phyloP scores from a whole-genome alignment of 2,797 vertebrate genomes.

The Potorous gilbertii region DNA sequence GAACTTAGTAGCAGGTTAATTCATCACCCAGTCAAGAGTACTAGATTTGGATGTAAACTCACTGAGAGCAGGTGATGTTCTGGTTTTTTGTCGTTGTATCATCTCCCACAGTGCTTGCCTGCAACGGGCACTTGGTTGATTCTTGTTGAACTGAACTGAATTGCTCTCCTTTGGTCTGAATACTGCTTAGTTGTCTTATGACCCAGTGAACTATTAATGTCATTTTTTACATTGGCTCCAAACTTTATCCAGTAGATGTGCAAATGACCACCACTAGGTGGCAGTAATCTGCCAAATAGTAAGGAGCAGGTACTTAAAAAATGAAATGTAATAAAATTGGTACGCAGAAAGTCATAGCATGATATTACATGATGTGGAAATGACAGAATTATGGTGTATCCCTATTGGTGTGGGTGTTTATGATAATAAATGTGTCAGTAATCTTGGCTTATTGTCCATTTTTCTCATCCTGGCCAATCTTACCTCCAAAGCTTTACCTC shows the following conservation, averaged over 20 bases:
- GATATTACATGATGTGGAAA: background rate
- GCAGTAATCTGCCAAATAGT: slow-evolving; percentile 25
- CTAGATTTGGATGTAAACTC: background rate
- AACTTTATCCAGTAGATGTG: background rate
- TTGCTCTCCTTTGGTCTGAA: background rate
- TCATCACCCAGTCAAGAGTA: background rate
- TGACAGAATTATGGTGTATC: background rate
- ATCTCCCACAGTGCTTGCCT: background rate
- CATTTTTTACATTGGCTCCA: no score
- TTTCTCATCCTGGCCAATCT: background rate
- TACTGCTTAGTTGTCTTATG: background rate
- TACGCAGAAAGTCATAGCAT: background rate
- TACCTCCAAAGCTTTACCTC: background rate
- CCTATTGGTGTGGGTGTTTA: background rate
- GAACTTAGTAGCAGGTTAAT: background rate
- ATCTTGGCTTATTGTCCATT: background rate
- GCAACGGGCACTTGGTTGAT: background rate
- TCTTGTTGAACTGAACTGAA: background rate
- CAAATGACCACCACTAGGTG: slow-evolving; percentile 65
- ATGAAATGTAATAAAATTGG: background rate
- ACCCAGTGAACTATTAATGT: background rate
- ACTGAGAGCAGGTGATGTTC: no score
- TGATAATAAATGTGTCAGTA: background rate
- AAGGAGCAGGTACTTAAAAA: background rate
- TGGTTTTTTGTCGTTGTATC: background rate